Evolutionary conservation across 2,113 vertebrate species (phyloP).

Genomic region (Oceanodroma tethys): DNA sequence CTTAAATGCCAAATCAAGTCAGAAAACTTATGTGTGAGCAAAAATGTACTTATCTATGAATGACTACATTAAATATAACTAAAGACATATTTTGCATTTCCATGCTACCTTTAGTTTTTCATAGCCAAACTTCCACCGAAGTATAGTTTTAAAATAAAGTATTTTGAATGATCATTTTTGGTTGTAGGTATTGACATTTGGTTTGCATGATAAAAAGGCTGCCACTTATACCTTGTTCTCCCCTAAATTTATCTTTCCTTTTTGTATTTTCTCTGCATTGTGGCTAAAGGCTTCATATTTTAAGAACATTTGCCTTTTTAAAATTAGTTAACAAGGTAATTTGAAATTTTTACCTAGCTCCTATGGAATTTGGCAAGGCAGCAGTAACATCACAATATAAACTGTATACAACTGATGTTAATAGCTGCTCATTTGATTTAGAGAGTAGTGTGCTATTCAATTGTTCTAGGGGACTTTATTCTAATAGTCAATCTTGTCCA

Average conservation of each 20-base stretch:
- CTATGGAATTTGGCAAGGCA: not conserved
- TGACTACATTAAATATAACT: not conserved
- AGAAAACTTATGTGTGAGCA: not conserved
- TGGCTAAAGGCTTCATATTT: not conserved
- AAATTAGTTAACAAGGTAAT: slow-evolving; percentile 15
- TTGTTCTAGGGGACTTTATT: not conserved
- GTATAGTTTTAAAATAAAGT: not conserved
- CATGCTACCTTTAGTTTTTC: not conserved
- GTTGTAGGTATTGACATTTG: not conserved
- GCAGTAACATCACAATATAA: not conserved
- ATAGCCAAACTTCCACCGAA: not conserved
- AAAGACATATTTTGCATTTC: not conserved
- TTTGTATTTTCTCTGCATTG: not conserved
- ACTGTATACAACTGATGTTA: slow-evolving; percentile 9
- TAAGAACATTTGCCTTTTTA: not conserved
- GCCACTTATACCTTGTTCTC: not conserved
- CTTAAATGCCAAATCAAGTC: not conserved
- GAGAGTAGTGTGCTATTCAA: not conserved
- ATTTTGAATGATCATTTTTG: not conserved
- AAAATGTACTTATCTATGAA: not conserved
- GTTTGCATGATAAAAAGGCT: not conserved
- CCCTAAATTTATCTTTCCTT: not conserved
- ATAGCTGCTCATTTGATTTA: slow-evolving; percentile 2
- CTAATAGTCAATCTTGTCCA: not conserved
- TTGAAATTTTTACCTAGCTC: not conserved